Evolutionary conservation across 2,888 invertebrate species (phyloP).

Genomic region (Branchipolynoe longqiensis): DNA sequence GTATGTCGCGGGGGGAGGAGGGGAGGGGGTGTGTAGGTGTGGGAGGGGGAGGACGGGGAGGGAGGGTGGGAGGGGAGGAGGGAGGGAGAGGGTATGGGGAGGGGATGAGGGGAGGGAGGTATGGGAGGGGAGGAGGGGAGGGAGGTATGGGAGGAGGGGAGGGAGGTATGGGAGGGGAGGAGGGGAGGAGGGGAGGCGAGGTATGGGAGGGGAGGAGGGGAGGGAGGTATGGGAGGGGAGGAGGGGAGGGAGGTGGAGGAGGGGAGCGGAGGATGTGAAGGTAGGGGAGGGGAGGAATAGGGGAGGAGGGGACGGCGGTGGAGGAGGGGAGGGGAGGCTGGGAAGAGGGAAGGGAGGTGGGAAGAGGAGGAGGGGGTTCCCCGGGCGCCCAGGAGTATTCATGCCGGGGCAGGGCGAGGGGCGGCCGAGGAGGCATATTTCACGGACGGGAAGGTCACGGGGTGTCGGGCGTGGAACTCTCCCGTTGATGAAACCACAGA

Average conservation of each 20-base stretch:
- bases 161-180: not conserved
- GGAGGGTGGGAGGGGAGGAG: not conserved
- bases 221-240: not conserved
- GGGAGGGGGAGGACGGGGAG: not conserved
- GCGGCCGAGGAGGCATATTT: constrained; percentile 10
- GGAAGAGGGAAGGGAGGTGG: no score
- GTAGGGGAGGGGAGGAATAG: not conserved
- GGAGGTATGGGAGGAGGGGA: no score
- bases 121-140: no score
- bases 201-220: not conserved
- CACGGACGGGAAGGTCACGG: constrained; percentile 37
- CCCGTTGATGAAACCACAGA: constrained; percentile 55
- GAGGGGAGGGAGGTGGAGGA: no score
- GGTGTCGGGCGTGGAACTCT: constrained; percentile 23
- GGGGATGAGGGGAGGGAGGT: no score
- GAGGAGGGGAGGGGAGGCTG: not conserved
- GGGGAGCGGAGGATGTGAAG: no score
- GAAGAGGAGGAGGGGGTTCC: constrained; percentile 5
- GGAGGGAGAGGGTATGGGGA: not conserved
- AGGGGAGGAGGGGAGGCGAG: not conserved
- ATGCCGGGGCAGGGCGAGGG: constrained; percentile 25
- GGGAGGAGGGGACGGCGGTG: not conserved
- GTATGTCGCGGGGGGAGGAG: not conserved
- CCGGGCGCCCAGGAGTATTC: constrained; percentile 44
- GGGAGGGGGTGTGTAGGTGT: not conserved